These are phyloP conservation scores for Amblyornis subalaris DNA, from an alignment of 2,113 vertebrate genomes.

Conservation along the genomic window DNA sequence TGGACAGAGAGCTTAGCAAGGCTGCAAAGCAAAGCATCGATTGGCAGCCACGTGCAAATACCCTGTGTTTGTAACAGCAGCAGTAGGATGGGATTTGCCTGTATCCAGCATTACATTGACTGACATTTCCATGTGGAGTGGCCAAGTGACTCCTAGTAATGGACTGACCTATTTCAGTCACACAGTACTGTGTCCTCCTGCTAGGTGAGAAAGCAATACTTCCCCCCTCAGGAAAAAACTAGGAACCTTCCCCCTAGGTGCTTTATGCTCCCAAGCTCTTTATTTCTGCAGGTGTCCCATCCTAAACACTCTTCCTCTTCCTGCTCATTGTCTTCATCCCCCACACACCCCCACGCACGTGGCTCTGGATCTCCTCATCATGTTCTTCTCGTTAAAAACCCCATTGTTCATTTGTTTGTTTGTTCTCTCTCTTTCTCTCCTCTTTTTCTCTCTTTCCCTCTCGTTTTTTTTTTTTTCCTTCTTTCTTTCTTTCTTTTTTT, in stretches of 20 bases:
- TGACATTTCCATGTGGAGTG: neutral
- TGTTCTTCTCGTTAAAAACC: constrained; percentile 73
- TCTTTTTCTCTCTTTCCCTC: constrained; percentile 70
- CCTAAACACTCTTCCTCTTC: constrained; percentile 64
- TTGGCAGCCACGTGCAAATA: neutral
- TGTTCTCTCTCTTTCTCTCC: constrained; percentile 80
- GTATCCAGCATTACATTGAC: neutral
- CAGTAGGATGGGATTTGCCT: neutral
- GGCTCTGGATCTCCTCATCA: constrained; percentile 71
- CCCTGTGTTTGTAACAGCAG: neutral
- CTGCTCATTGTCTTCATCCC: constrained; percentile 59
- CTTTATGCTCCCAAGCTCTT: constrained; percentile 24
- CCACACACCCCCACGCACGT: constrained; percentile 51
- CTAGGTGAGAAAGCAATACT: neutral
- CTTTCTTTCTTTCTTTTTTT: constrained; percentile 64
- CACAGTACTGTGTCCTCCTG: neutral
- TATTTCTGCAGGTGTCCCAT: constrained; percentile 54
- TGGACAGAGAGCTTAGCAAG: neutral
- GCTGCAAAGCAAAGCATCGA: neutral
- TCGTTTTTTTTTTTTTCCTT: constrained; percentile 18
- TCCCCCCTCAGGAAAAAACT: neutral
- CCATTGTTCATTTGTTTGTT: constrained; percentile 86
- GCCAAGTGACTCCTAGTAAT: neutral
- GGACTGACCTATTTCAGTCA: neutral
- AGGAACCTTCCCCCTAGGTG: neutral